Evolutionary conservation across 2,797 vertebrate species (phyloP).

Genomic region (Corythornis leucogaster): DNA sequence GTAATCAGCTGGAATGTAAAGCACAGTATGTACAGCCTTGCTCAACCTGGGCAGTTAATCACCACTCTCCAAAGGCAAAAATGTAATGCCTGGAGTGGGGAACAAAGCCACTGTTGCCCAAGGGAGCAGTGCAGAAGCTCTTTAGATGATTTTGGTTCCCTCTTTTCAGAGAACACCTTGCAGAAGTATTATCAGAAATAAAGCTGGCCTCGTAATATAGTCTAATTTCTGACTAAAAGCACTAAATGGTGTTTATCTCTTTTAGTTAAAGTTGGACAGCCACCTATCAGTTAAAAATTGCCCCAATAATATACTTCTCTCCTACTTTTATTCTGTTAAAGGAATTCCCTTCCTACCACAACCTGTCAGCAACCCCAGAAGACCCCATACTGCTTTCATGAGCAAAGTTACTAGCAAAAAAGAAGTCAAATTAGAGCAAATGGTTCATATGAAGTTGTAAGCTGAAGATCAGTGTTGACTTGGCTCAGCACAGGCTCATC

Average conservation of each 20-base stretch:
- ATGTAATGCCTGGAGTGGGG: background rate
- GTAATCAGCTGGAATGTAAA: constrained; percentile 53
- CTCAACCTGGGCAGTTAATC: constrained; percentile 43
- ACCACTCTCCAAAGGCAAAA: background rate
- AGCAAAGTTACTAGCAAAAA: background rate
- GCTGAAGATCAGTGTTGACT: background rate
- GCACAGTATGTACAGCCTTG: constrained; percentile 33
- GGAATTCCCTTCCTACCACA: background rate
- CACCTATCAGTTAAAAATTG: background rate
- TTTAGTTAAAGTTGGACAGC: background rate
- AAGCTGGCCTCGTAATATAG: background rate
- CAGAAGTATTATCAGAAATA: background rate
- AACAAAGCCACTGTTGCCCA: background rate
- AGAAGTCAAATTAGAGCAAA: background rate
- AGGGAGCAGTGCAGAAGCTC: background rate
- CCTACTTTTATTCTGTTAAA: background rate
- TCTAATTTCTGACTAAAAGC: background rate
- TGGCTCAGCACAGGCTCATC: constrained; percentile 38
- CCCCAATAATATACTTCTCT: background rate
- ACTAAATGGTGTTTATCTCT: background rate
- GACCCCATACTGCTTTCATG: background rate
- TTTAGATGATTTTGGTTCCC: background rate
- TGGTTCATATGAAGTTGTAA: background rate
- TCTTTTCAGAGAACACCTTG: background rate
- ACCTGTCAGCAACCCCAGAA: background rate